A percentile compares a stretch with the other conserved stretches of the same genome.
These are phyloP conservation scores for Neodiprion fabricii DNA, from an alignment of 1,140 invertebrate species.

Conservation along the genomic window DNA sequence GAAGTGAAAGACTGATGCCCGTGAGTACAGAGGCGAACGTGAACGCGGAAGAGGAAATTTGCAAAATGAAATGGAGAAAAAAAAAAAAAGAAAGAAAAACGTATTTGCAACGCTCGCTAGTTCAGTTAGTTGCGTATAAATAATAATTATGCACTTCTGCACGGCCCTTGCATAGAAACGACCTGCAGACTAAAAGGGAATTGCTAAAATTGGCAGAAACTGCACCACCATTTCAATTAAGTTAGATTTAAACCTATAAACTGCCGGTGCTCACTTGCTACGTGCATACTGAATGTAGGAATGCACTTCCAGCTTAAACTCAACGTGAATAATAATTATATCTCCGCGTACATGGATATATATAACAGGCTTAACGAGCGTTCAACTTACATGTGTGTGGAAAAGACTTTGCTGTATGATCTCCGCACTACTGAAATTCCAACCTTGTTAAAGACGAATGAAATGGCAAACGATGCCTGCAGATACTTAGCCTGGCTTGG, in stretches of 20 bases:
- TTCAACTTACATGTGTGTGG: not conserved
- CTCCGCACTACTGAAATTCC: no score
- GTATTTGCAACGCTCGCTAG: constrained; percentile 8
- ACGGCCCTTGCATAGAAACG: constrained; percentile 26
- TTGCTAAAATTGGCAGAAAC: constrained; percentile 44
- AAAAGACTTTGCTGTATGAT: not conserved
- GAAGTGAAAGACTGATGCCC: not conserved
- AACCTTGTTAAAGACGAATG: no score
- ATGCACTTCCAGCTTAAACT: no score
- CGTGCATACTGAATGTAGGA: no score
- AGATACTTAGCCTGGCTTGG: not conserved
- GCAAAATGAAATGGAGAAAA: constrained; percentile 17
- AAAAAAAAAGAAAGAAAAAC: constrained; percentile 10
- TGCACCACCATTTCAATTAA: constrained; percentile 38
- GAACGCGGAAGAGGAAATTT: not conserved
- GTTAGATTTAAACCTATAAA: constrained; percentile 11
- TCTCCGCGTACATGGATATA: no score
- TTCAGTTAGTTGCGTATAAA: constrained; percentile 29
- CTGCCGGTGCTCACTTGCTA: no score
- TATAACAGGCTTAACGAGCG: no score
- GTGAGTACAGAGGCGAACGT: not conserved
- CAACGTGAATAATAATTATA: no score
- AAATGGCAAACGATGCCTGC: no score
- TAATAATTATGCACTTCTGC: constrained; percentile 39
- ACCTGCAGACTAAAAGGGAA: constrained; percentile 12